Evolutionary conservation across 1,140 invertebrate genomes (phyloP), one percentile per base, ranked within the genome.

Genomic region (Calephelis virginiensis): DNA sequence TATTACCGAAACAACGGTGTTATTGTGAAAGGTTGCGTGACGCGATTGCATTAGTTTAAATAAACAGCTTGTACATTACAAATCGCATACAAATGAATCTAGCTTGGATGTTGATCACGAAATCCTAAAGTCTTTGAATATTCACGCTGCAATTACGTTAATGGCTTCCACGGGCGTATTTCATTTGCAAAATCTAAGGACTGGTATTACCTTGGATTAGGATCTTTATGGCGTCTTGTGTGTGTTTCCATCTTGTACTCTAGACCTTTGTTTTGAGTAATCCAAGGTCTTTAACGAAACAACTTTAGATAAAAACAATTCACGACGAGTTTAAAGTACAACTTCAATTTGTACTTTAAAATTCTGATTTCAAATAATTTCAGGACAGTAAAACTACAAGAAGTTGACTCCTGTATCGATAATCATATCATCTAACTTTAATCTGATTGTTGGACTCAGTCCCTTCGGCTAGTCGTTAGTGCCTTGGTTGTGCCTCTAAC

Each of bases 131-230:
- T 70, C 61, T 66, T 69, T 72, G 67, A 72, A 72, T 72, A 72
- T 72, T 69, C 67, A 68, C 64, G 64, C 62, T 66, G 64, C 67
- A 72, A 72, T 72, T 72, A 72, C 63, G 48, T 65, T 72, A 72
- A 72, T 72, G 70, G 67, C 67, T 17, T 53, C 67, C 60, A 66
- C 70, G 66, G 66, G 63, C 63, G 66, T 67, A 65, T 71, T 68
- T 71, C 66, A 68, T 65, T 64, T 60, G 47, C 66, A 66, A 43
- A 62, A 70, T 68, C 70, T 64, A 64, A 68, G 56, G 61, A 66
- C 64, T 59, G 47, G 63, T 63, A 72, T 72, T 72, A 72, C 63
- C 63, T 66, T 17, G 67, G 63, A 72, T 72, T 72, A 68, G 60
- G 67, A 63, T 63, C 53, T 56, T 71, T 71, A 67, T 70, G 63